These are phyloP conservation scores for Napeogenes inachia DNA, from an alignment of 2,888 invertebrate genomes.

Conservation along the genomic window DNA sequence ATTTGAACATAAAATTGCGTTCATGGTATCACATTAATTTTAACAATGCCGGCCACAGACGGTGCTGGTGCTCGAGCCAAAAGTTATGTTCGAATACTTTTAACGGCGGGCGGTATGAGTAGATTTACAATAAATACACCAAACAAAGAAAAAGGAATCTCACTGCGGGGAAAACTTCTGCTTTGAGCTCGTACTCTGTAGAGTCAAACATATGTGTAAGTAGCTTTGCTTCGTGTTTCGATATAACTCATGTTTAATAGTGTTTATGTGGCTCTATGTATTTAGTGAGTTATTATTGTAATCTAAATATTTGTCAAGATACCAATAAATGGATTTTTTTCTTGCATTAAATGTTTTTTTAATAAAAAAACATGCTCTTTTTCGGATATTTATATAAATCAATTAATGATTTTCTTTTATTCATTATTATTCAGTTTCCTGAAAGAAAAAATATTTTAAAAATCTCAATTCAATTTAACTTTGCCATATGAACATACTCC, in stretches of 20 bases:
- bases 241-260: not conserved
- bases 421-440: too few relatives aligned
- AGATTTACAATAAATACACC: slow-evolving; percentile 77
- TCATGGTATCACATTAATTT: slow-evolving; percentile 28
- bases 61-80: slow-evolving; percentile 49
- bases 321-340: too few relatives aligned
- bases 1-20: slow-evolving; percentile 12
- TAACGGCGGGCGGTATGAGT: slow-evolving; percentile 70
- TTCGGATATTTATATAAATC: too few relatives aligned
- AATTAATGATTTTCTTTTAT: too few relatives aligned
- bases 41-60: slow-evolving; percentile 29
- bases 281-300: not conserved
- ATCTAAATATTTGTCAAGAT: not conserved
- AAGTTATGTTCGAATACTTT: slow-evolving; percentile 76
- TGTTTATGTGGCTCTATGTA: not conserved
- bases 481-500: too few relatives aligned
- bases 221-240: slow-evolving; percentile 8
- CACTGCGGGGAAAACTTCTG: slow-evolving; percentile 71
- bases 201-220: slow-evolving; percentile 23
- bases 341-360: too few relatives aligned
- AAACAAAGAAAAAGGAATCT: slow-evolving; percentile 77
- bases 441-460: too few relatives aligned
- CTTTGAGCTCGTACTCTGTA: slow-evolving; percentile 58
- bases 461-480: too few relatives aligned
- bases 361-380: too few relatives aligned